Base-by-base conservation (phyloP, 2,797 vertebrate species). In the Chrysocyon brachyurus region DNA sequence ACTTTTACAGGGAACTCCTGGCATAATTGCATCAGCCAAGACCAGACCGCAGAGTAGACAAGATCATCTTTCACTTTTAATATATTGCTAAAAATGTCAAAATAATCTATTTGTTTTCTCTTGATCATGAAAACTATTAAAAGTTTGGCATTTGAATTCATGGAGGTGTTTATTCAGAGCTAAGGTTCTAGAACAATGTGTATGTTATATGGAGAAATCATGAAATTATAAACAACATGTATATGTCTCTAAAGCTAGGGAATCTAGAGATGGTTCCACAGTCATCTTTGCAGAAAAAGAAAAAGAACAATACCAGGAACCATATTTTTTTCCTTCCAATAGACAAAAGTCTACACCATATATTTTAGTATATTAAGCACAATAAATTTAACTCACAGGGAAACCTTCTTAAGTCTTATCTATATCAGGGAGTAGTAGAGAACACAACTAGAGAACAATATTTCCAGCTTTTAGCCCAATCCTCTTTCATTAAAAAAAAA, bases 1-100 rank as follows among this genome's bases (percentile, higher is more conserved):
- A 97, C 96, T 98, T 98, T 98, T 98, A 98, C 98, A 98, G 98
- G 97, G 96, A 97, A 94, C 94, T 98, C 75, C 96, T 98, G 97
- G 95, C 96, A 97, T 97, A 98, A 98, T 97, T 97, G 81, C 96
- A 96, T 97, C 89, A 88, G 96, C 78, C 82, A 91, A 97, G 97
- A 94, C 94, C 97, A 97, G 96, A 93, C 92, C 95, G 98, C 73
- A 96, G 95, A 96, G 70, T 70, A 91, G 92, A 94, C 70, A 0
- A 0, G 96, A 97, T 98, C 96, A 73, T 82, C 90, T 99, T 99
- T 98, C 98, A 95, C 92, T 97, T 98, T 98, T 98, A 98, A 98
- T 98, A 98, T 97, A 97, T 98, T 95, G 92, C 97, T 96, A 91
- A 97, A 94, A 92, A 97, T 98, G 97, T 95, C 59, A 97, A 97